Evolutionary conservation across 2,113 vertebrate genomes (phyloP).

Genomic region (Oncorhynchus tshawytscha): DNA sequence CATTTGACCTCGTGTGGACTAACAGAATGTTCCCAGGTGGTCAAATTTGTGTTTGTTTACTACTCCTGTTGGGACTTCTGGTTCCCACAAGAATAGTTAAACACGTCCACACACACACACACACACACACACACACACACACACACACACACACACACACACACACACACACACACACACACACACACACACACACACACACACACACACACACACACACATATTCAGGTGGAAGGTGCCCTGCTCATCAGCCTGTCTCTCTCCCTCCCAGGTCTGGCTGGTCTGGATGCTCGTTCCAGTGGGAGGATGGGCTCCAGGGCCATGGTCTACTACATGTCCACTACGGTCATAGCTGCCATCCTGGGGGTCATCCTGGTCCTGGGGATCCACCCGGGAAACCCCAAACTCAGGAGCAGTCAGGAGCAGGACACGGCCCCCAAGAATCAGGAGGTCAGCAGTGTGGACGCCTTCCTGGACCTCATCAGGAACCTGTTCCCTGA

Average conservation of each 20-base stretch:
- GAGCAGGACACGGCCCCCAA: slow-evolving; percentile 1
- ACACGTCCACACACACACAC: neutral
- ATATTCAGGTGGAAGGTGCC: neutral
- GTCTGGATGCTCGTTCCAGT: slow-evolving; percentile 80
- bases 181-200: neutral
- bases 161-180: neutral
- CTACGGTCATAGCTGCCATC: slow-evolving; percentile 78
- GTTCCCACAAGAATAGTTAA: too few species aligned
- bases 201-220: neutral
- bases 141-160: slow-evolving; percentile 1
- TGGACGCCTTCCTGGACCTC: slow-evolving; percentile 84
- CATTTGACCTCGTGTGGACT: too few species aligned
- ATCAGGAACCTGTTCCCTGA: slow-evolving; percentile 83
- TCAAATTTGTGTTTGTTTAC: too few species aligned
- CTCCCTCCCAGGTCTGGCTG: slow-evolving; percentile 74
- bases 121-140: neutral
- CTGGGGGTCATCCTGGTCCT: slow-evolving; percentile 82
- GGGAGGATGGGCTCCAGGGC: slow-evolving; percentile 82
- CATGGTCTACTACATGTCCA: slow-evolving; percentile 84
- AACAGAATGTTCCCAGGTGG: too few species aligned
- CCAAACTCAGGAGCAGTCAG: slow-evolving; percentile 65
- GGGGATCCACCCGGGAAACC: slow-evolving; percentile 81
- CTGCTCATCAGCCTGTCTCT: neutral
- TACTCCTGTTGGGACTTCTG: too few species aligned
- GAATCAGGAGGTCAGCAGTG: slow-evolving; percentile 79